Base-by-base conservation (phyloP, 1,140 invertebrate species). In the Pinna nobilis region DNA sequence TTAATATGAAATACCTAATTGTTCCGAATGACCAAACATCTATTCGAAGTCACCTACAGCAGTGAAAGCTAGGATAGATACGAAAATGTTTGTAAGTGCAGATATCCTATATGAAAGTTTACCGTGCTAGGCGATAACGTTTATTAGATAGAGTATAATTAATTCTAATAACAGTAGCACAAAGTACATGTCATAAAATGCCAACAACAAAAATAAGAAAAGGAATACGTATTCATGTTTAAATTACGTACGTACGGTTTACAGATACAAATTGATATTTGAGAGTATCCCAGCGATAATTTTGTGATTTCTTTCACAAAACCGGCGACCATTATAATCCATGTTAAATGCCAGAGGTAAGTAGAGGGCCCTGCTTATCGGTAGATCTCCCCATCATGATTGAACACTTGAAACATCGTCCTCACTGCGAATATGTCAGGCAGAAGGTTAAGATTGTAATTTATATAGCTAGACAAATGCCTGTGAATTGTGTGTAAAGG, bases 1-100 rank as follows among this genome's bases (percentile, higher is more conserved):
- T 66, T 66, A 66, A 50, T 66, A 66, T 35, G 63, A 51, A 51
- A 51, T 63, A 66, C 37, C 30, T 51, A 50, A 66, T 66, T 49
- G 63, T 66, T 66, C 63, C 47, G 35, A 51, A 47, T 51, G 63
- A 49, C 39, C 63, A 66, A 66, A 51, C 63, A 37, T 35, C 33
- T 30, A 33, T 20, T 32, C 30, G 25, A 53, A 53, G 25, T 44
- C 18, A 66, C 63, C 63, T 66, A 66, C 63, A 66, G 63, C 28
- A 49, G 30, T 51, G 63, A 44, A 44, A 18, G 11, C 13, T 28
- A 20, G 18, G 13, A 20, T 28, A 53, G 13, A 25, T 23, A 23
- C 51, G 13, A 53, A 28, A 20, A 53, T 20, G 28, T 53, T 53
- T 53, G 13, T 28, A 23, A 25, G 3, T 23, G 28, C 11, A 13